Evolutionary conservation across 1,140 invertebrate genomes (phyloP).

Genomic region (Lepidostoma basale): DNA sequence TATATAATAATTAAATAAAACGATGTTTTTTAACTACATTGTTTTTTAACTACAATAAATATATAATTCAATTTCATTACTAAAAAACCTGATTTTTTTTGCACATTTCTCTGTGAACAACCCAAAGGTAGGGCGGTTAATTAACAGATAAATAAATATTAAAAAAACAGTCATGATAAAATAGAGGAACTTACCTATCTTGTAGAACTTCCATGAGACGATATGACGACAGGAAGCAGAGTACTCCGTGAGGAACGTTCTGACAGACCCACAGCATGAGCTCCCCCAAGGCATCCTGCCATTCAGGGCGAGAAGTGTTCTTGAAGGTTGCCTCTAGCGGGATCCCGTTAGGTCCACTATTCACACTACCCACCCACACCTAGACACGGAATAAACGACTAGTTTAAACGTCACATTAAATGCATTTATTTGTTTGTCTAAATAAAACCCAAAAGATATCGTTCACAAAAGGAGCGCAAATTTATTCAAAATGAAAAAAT

Average conservation of each 20-base stretch:
- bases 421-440: too few species aligned
- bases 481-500: too few species aligned
- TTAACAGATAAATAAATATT: too few species aligned
- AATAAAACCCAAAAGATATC: too few species aligned
- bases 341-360: slow-evolving; percentile 61
- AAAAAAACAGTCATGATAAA: neutral
- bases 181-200: slow-evolving; percentile 56
- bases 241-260: slow-evolving; percentile 73
- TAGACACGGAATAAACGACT: slow-evolving; percentile 51
- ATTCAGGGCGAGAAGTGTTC: slow-evolving; percentile 49
- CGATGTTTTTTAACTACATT: too few species aligned
- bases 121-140: too few species aligned
- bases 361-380: slow-evolving; percentile 73
- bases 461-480: neutral
- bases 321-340: slow-evolving; percentile 64
- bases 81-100: too few species aligned
- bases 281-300: slow-evolving; percentile 74
- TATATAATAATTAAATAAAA: too few species aligned
- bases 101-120: too few species aligned
- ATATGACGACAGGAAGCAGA: slow-evolving; percentile 84
- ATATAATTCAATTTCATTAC: too few species aligned
- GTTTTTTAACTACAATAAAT: too few species aligned
- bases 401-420: too few species aligned
- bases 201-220: slow-evolving; percentile 66
- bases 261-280: slow-evolving; percentile 66